Evolutionary conservation across 2,113 vertebrate species (phyloP).

Genomic region (Antechinus stuartii): DNA sequence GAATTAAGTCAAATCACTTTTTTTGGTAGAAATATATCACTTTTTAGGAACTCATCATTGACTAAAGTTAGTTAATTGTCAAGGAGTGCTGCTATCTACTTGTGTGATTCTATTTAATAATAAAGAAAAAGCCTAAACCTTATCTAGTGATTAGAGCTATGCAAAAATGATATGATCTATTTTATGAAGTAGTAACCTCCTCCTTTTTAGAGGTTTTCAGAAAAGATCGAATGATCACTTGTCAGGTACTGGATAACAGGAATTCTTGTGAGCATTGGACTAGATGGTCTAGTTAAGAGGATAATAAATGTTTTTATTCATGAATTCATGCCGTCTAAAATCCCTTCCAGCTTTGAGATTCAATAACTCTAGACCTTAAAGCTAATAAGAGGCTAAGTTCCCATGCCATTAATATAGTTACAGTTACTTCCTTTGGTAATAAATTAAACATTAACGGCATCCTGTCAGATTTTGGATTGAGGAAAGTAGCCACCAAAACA

Average conservation of each 20-base stretch:
- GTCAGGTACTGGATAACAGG: neutral
- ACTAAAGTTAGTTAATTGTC: neutral
- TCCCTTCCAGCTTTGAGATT: neutral
- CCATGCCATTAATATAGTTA: neutral
- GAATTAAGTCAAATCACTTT: neutral
- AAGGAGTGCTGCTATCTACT: neutral
- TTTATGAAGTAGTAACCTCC: neutral
- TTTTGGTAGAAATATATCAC: neutral
- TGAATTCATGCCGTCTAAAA: neutral
- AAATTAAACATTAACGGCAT: neutral
- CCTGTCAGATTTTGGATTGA: neutral
- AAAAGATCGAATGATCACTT: neutral
- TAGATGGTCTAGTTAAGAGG: neutral
- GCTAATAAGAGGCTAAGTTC: neutral
- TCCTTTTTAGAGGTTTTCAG: neutral
- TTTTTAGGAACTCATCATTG: neutral
- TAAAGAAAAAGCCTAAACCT: neutral
- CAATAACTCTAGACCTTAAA: neutral
- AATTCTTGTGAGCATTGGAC: neutral
- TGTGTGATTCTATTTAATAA: neutral
- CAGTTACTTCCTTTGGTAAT: neutral
- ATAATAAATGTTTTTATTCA: neutral
- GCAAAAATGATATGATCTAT: neutral
- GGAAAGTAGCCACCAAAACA: too few relatives aligned
- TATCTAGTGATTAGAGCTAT: neutral